Evolutionary conservation across 2,888 invertebrate genomes (phyloP).

Genomic region (Minunthozetes semirufus): DNA sequence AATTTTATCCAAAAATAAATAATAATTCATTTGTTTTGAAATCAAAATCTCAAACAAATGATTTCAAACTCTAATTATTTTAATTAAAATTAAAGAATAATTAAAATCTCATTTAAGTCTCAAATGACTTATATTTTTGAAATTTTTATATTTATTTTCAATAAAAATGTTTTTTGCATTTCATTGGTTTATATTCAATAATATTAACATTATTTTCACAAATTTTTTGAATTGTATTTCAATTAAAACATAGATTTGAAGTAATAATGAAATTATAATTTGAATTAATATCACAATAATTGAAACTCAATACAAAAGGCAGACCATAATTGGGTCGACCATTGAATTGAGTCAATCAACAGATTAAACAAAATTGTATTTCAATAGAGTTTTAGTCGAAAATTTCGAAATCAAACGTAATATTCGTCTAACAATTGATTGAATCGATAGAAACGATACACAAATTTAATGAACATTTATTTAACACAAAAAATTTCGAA

Average conservation of each 20-base stretch:
- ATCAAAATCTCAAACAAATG: too few relatives aligned
- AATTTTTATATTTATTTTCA: background rate
- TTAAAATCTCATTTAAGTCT: too few relatives aligned
- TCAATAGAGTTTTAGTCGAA: background rate
- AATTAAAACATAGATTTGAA: background rate
- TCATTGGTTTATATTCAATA: background rate
- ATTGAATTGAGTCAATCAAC: background rate
- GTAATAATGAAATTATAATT: background rate
- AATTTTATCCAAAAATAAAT: background rate
- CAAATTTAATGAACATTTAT: background rate
- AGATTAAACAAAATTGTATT: background rate
- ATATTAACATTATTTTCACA: background rate
- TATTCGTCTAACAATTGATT: background rate
- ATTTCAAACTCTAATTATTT: too few relatives aligned
- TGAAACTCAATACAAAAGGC: background rate
- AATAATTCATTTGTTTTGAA: background rate
- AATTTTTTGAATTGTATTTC: constrained; percentile 5
- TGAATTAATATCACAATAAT: constrained; percentile 25
- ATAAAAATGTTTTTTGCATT: constrained; percentile 1
- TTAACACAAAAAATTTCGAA: background rate
- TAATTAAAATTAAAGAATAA: too few relatives aligned
- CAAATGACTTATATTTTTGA: too few relatives aligned
- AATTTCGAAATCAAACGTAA: background rate
- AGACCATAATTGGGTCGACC: too few relatives aligned
- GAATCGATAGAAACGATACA: background rate